These are phyloP conservation scores for Neomonachus schauinslandi DNA, from an alignment of 2,113 vertebrate genomes.

Conservation along the genomic window DNA sequence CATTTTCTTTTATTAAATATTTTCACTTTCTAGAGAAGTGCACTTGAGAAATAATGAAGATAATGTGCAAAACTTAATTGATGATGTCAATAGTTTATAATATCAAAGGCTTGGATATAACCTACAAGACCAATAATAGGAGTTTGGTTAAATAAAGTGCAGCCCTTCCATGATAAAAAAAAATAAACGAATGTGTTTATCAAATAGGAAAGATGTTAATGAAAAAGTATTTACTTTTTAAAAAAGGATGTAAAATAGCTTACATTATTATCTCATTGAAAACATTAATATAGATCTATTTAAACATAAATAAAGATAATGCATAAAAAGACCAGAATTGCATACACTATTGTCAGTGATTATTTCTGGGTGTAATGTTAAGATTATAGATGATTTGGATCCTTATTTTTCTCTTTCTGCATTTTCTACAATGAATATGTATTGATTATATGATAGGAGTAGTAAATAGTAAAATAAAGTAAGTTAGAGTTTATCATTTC, in stretches of 20 bases:
- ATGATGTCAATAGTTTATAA: not conserved
- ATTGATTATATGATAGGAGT: not conserved
- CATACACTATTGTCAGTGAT: not conserved
- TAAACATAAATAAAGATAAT: not conserved
- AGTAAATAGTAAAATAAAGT: constrained; percentile 19
- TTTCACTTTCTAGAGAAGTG: constrained; percentile 27
- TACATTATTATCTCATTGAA: not conserved
- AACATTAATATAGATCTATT: not conserved
- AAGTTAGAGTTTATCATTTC: not conserved
- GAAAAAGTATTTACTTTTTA: constrained; percentile 11
- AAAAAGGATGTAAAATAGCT: not conserved
- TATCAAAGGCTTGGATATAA: not conserved
- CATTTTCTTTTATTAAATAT: constrained; percentile 11
- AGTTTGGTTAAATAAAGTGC: not conserved
- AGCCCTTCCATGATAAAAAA: not conserved
- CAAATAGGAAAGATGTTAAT: not conserved
- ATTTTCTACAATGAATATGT: not conserved
- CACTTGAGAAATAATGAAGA: not conserved
- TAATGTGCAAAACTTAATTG: not conserved
- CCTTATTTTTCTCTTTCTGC: constrained; percentile 16
- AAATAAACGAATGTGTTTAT: not conserved
- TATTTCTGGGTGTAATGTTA: not conserved
- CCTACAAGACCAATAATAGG: not conserved
- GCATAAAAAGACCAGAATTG: not conserved
- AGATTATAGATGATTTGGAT: not conserved